Conservation (phyloP, 1,140 invertebrate genomes). For the Habropoda laboriosa region DNA sequence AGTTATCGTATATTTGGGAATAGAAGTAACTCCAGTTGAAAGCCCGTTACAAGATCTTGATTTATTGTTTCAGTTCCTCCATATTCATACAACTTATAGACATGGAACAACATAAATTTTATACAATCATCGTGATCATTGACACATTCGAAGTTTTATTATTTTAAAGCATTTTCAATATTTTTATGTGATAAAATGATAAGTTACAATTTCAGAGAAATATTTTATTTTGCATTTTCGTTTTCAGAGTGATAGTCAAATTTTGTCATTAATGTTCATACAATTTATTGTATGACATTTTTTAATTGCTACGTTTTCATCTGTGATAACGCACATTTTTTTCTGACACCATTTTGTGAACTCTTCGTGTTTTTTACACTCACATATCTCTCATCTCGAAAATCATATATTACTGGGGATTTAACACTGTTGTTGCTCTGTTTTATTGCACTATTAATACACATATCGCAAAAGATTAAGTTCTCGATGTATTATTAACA, state of each 20-base stretch:
- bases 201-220: background rate
- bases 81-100: conserved; percentile 2
- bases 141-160: background rate
- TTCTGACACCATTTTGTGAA: conserved; percentile 9
- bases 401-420: background rate
- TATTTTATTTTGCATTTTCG: background rate
- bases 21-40: conserved; percentile 24
- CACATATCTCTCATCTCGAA: background rate
- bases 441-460: conserved; percentile 16
- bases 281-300: background rate
- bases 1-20: conserved; percentile 16
- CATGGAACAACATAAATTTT: conserved; percentile 1
- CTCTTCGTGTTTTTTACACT: background rate
- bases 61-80: conserved; percentile 8
- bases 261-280: background rate
- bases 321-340: conserved; percentile 16
- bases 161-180: background rate
- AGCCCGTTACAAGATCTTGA: conserved; percentile 18
- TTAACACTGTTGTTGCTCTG: conserved; percentile 1
- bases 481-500: conserved; percentile 1
- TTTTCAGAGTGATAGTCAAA: background rate
- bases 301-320: background rate
- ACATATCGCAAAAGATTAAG: background rate
- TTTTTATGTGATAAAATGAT: background rate
- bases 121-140: background rate